phyloP scores from a whole-genome alignment of 2,888 invertebrate species.

The Pachliopta kotzebuea region DNA sequence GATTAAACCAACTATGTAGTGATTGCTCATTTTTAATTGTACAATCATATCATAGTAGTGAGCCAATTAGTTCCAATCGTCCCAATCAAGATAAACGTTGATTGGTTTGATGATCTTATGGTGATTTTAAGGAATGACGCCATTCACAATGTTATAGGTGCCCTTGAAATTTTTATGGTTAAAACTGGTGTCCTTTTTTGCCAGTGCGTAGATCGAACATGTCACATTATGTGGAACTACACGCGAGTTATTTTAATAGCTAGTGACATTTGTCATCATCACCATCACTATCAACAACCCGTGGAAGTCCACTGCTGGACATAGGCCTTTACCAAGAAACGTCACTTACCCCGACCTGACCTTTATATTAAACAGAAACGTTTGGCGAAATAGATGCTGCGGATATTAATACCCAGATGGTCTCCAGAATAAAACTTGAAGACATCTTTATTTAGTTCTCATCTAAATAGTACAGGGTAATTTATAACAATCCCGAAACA shows the following conservation, averaged over 20 bases:
- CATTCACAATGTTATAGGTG: neutral
- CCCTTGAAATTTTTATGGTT: slow-evolving; percentile 5
- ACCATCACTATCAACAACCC: too few species aligned
- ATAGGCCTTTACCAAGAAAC: too few species aligned
- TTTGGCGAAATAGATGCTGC: too few species aligned
- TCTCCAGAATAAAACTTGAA: neutral
- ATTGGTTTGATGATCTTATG: slow-evolving; percentile 14
- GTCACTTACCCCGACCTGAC: too few species aligned
- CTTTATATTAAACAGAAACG: too few species aligned
- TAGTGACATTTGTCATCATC: too few species aligned
- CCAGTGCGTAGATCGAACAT: neutral
- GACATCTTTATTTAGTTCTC: neutral
- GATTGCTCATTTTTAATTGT: neutral
- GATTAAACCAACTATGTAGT: too few species aligned
- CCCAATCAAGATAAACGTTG: slow-evolving; percentile 6
- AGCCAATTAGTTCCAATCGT: slow-evolving; percentile 15
- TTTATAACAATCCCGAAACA: neutral
- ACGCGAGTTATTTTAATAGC: too few species aligned
- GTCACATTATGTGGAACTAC: neutral
- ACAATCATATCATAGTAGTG: neutral
- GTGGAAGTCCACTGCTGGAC: too few species aligned
- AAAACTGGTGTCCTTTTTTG: neutral
- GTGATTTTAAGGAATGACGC: slow-evolving; percentile 11
- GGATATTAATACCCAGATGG: too few species aligned
- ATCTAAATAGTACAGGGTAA: neutral